Percentiles rank a stretch among this genome's conserved stretches.
Conservation (phyloP, 1,140 invertebrate species). For the Melipona quadrifasciata region DNA sequence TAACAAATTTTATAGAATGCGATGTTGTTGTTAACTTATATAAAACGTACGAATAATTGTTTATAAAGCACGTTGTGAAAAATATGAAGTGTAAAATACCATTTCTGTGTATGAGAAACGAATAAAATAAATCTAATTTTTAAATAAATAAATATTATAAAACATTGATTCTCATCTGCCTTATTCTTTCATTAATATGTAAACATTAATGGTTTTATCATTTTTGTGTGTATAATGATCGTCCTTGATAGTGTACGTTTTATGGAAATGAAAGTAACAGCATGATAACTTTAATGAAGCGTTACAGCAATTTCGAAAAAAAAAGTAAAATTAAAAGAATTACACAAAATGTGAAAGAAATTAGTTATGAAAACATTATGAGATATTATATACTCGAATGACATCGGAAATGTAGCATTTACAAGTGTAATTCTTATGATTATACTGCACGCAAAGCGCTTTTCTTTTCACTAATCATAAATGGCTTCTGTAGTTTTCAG, state of each 20-base stretch:
- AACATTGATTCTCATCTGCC: neutral
- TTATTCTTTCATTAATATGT: neutral
- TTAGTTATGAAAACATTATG: neutral
- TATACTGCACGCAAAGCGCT: neutral
- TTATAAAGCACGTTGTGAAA: neutral
- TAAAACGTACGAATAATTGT: neutral
- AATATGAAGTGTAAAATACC: neutral
- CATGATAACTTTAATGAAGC: neutral
- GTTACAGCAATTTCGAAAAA: conserved; percentile 15
- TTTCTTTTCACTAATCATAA: conserved; percentile 50
- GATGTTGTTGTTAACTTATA: conserved; percentile 1
- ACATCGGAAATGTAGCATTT: neutral
- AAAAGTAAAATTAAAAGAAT: neutral
- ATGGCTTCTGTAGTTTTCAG: conserved; percentile 8
- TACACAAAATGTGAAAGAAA: neutral
- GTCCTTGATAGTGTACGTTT: conserved; percentile 9
- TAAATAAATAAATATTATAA: neutral
- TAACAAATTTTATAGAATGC: conserved; percentile 3
- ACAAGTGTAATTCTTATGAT: conserved; percentile 15
- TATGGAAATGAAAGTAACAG: conserved; percentile 16
- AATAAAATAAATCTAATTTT: conserved; percentile 1
- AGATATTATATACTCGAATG: neutral
- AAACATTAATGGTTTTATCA: neutral
- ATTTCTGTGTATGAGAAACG: neutral
- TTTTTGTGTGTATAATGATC: neutral